Evolutionary conservation across 1,140 invertebrate species (phyloP).

Genomic region (Aphidius ervi): DNA sequence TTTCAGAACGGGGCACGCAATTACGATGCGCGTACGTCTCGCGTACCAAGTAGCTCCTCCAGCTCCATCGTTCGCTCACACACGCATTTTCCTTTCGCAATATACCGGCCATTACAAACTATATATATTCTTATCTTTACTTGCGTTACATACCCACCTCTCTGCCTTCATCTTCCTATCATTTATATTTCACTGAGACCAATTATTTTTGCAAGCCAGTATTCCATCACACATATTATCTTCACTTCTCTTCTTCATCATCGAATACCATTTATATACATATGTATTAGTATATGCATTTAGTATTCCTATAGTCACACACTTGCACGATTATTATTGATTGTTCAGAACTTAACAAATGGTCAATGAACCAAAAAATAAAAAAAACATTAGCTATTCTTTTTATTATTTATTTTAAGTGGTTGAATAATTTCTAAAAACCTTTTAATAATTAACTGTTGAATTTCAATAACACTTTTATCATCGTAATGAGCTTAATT

Average conservation of each 20-base stretch:
- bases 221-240: constrained; percentile 3
- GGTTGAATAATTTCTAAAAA: no score
- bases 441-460: no score
- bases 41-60: constrained; percentile 50
- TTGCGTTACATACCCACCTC: constrained; percentile 3
- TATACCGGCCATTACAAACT: neutral
- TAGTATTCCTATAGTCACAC: no score
- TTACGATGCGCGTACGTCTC: constrained; percentile 51
- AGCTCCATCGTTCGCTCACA: constrained; percentile 19
- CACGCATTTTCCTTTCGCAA: neutral
- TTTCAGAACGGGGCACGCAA: constrained; percentile 52
- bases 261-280: no score
- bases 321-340: no score
- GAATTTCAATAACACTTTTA: no score
- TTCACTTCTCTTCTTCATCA: neutral
- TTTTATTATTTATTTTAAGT: no score
- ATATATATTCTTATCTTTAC: neutral
- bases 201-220: constrained; percentile 10
- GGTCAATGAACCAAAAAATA: neutral
- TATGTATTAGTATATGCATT: no score
- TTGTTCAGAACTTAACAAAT: neutral
- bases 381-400: no score
- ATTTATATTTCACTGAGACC: constrained; percentile 21
- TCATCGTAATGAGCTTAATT: no score
- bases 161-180: constrained; percentile 14